Evolutionary conservation across 1,140 invertebrate genomes (phyloP), one percentile per base, ranked within the genome.

Genomic region (Pteromalus puparum): DNA sequence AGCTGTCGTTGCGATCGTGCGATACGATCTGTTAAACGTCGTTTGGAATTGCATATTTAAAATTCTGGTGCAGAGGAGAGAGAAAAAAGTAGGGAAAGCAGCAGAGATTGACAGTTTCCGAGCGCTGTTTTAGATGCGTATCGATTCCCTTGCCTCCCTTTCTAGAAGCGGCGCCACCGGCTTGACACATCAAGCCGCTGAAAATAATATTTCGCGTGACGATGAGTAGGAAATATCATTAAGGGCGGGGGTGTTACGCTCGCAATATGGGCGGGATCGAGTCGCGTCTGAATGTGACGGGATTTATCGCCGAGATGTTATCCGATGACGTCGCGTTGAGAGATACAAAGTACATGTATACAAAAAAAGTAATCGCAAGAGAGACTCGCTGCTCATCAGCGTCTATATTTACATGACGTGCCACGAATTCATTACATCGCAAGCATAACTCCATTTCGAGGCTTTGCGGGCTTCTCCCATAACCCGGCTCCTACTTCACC

Each of bases 31-130:
- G 86, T 86, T 85, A 89, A 91, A 90, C 88, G 90, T 89, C 89
- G 88, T 87, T 87, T 83, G 86, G 86, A 86, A 85, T 87, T 89
- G 88, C 89, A 89, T 89, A 90, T 90, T 89, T 89, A 83, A 91
- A 91, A 89, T 84, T 82, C 76, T 87, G 46, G 21, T 72, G 74
- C 81, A 81, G 68, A 74, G 61, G 79, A 61, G 4, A 21, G 42
- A 30, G 38, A 13, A 75, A 61, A 67, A 73, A 42, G 13, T 28
- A 61, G 30, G 30, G 1, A 70, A 65, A 6, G 78, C 2, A 34
- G 26, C n/a, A 75, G 65, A 75, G 65, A 80, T 70, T 76, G 72
- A 76, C 85, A 86, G 79, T 81, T 86, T 73, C 65, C 34, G 30
- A 73, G 15, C 38, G 28, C 24, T 67, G 82, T 77, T 76, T 86